phyloP scores from a whole-genome alignment of 2,113 vertebrate genomes.

The Stomatorhinus ivindoensis region DNA sequence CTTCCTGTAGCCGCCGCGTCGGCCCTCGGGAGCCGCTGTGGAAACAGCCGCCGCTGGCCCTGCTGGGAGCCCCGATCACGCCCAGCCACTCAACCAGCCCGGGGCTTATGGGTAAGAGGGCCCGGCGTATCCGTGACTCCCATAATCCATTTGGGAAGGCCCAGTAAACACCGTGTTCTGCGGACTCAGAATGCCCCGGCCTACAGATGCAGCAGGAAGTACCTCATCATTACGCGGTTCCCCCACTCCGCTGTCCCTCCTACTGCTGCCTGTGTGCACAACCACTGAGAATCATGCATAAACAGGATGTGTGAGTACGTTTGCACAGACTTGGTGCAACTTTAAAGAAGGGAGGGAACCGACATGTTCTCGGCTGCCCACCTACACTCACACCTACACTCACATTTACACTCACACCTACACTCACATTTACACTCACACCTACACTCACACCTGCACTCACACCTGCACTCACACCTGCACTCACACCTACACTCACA shows the following conservation, averaged over 20 bases:
- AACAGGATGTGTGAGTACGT: neutral
- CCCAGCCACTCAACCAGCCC: slow-evolving; percentile 42
- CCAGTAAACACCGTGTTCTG: neutral
- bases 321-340: neutral
- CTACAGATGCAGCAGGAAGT: neutral
- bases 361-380: neutral
- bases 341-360: neutral
- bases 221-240: neutral
- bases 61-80: slow-evolving; percentile 42
- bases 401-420: too few species aligned
- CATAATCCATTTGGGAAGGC: neutral
- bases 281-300: neutral
- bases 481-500: too few species aligned
- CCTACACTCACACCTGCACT: too few species aligned
- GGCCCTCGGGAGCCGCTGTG: slow-evolving; percentile 44
- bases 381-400: neutral
- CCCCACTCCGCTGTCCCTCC: neutral
- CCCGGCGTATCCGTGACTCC: neutral
- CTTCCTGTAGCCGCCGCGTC: slow-evolving; percentile 51
- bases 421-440: too few species aligned
- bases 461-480: too few species aligned
- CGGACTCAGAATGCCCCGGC: neutral
- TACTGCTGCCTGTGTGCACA: neutral
- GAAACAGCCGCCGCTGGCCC: slow-evolving; percentile 50
- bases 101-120: slow-evolving; percentile 29